Base-by-base conservation (phyloP, 35 echinoderm and acorn worm genomes). In the Apostichopus parvimensis region DNA sequence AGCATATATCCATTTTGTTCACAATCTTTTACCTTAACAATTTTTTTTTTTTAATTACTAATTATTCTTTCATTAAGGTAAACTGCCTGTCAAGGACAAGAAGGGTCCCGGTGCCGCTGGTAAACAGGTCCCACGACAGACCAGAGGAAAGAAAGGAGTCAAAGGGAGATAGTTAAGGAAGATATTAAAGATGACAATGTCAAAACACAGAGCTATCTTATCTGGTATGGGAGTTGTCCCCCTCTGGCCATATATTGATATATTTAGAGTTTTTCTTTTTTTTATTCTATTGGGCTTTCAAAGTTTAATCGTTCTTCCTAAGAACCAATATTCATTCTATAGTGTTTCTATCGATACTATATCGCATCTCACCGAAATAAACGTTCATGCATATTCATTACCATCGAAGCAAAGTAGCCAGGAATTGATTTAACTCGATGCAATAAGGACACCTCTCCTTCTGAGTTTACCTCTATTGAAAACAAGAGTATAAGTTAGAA, bases 21-120 rank as follows among this genome's bases (percentile, higher is more conserved):
- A 61, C 58, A 61, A 12, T 12, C 58, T 12, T 45, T 45, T 4
- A 45, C 34, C 34, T 25, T 5, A 9, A 78, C 26, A 9, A 80
- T 45, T 11, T 45, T 8, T 9, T 73, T 7, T 28, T 28, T 28
- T 28, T 28, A 28, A 28, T 21, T n/a, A 86, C 7, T 79, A 1
- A 9, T 25, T 23, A 79, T 25, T 25, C 9, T 25, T 53, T 26
- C 9, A n/a, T 53, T 8, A 79, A 89, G 65, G 53, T 20, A 73
- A 73, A 28, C 65, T 73, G n/a, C 64, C 65, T 12, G 64, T 89
- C 14, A 71, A 89, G 64, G 65, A 89, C n/a, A 73, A 73, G 64
- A 77, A 71, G 20, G 87, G 65, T 17, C 26, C 64, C 3, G 64
- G 87, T 65, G 64, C 73, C 7, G 20, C 64, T 53, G 87, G 65